phyloP scores from a whole-genome alignment of 2,888 invertebrate species.

The Gerris lacustris region DNA sequence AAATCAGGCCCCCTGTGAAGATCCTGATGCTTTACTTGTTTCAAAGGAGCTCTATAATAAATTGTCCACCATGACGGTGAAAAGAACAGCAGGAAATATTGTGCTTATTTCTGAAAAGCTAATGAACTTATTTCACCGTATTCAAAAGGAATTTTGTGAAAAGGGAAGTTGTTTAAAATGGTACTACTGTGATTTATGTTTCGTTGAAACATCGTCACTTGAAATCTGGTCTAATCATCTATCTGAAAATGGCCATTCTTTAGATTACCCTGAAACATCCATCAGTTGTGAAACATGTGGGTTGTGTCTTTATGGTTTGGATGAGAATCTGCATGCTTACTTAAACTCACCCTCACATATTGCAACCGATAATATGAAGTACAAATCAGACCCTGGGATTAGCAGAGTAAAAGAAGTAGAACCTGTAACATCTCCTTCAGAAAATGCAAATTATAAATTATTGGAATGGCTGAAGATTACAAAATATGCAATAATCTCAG shows the following conservation, averaged over 20 bases:
- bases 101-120: neutral
- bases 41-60: neutral
- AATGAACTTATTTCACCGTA: neutral
- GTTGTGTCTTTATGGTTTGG: neutral
- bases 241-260: neutral
- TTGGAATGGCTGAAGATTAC: neutral
- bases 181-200: constrained; percentile 1
- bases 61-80: neutral
- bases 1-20: neutral
- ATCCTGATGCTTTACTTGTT: neutral
- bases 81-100: neutral
- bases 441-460: neutral
- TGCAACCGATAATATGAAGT: neutral
- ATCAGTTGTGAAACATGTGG: neutral
- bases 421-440: neutral
- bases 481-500: neutral
- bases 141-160: neutral
- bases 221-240: neutral
- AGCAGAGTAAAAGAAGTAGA: neutral
- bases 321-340: neutral
- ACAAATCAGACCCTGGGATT: neutral
- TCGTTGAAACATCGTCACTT: neutral
- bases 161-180: neutral
- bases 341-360: neutral
- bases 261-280: neutral